Conservation (phyloP, 2,113 vertebrate species). For the Xyrauchen texanus region DNA sequence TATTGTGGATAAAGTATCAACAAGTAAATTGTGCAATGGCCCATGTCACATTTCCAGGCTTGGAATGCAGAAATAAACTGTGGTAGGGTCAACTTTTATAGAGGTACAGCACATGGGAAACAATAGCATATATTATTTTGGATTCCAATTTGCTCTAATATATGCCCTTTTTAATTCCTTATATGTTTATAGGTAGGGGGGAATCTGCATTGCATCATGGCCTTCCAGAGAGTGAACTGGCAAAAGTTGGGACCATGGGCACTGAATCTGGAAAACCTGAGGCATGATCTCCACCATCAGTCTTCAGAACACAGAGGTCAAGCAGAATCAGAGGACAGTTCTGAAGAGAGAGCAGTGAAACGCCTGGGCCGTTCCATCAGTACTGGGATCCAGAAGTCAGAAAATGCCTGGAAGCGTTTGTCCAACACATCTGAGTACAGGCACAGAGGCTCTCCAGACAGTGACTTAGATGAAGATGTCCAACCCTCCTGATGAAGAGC, state of each 20-base stretch:
- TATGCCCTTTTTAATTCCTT: neutral
- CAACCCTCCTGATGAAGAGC: neutral
- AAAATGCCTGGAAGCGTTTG: conserved; percentile 82
- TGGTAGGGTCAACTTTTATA: too few relatives aligned
- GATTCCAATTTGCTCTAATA: too few relatives aligned
- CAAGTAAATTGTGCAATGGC: too few relatives aligned
- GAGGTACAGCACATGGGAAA: too few relatives aligned
- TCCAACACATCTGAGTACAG: conserved; percentile 83
- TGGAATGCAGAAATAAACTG: too few relatives aligned
- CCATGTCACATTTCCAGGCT: too few relatives aligned
- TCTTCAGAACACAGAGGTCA: conserved; percentile 71
- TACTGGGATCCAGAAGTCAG: conserved; percentile 84
- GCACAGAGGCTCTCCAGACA: conserved; percentile 84
- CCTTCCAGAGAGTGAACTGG: conserved; percentile 95
- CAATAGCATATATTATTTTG: too few relatives aligned
- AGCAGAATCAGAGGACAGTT: conserved; percentile 73
- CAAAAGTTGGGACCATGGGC: conserved; percentile 95
- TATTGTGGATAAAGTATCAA: too few relatives aligned
- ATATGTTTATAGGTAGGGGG: conserved; percentile 83
- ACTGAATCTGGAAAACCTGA: conserved; percentile 80
- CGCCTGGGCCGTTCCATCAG: conserved; percentile 87
- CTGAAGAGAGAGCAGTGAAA: conserved; percentile 82
- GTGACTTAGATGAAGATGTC: conserved; percentile 76
- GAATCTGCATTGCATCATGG: conserved; percentile 97
- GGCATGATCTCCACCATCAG: conserved; percentile 79